Percentiles rank a stretch among this genome's conserved stretches.
Evolutionary conservation across 2,888 invertebrate species (phyloP).

Genomic region (Lagria hirta): DNA sequence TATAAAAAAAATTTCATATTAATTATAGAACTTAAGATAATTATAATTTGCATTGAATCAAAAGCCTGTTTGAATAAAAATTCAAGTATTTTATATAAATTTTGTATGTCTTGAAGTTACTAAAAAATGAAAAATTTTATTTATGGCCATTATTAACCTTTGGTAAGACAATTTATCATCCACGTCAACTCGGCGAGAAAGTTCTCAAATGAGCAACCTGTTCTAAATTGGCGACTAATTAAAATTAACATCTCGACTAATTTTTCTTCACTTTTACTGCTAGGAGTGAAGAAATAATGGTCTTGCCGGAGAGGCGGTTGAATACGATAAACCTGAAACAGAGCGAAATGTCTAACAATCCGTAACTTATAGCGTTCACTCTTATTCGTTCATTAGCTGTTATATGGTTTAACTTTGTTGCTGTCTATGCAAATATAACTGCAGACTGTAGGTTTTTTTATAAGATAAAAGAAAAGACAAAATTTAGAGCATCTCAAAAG

Average conservation of each 20-base stretch:
- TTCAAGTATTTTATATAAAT: no score
- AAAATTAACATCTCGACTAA: slow-evolving; percentile 6
- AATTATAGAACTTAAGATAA: no score
- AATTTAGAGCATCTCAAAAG: no score
- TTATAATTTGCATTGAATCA: no score
- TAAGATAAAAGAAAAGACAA: no score
- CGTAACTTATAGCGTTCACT: slow-evolving; percentile 32
- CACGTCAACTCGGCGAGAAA: no score
- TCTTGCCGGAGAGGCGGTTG: slow-evolving; percentile 25
- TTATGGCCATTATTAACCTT: slow-evolving; percentile 10
- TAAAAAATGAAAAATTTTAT: no score
- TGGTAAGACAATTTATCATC: no score
- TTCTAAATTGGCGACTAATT: slow-evolving; percentile 2
- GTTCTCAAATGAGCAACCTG: neutral
- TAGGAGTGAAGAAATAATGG: slow-evolving; percentile 7
- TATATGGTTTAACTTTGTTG: slow-evolving; percentile 25
- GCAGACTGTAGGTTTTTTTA: no score
- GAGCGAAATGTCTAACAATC: slow-evolving; percentile 34
- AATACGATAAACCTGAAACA: slow-evolving; percentile 35
- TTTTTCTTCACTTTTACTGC: slow-evolving; percentile 7
- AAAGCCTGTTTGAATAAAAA: no score
- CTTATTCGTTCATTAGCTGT: slow-evolving; percentile 24
- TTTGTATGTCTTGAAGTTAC: no score
- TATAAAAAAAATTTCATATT: no score
- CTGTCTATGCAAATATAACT: slow-evolving; percentile 14